phyloP scores from a whole-genome alignment of 2,797 vertebrate species.

The Chelon labrosus region DNA sequence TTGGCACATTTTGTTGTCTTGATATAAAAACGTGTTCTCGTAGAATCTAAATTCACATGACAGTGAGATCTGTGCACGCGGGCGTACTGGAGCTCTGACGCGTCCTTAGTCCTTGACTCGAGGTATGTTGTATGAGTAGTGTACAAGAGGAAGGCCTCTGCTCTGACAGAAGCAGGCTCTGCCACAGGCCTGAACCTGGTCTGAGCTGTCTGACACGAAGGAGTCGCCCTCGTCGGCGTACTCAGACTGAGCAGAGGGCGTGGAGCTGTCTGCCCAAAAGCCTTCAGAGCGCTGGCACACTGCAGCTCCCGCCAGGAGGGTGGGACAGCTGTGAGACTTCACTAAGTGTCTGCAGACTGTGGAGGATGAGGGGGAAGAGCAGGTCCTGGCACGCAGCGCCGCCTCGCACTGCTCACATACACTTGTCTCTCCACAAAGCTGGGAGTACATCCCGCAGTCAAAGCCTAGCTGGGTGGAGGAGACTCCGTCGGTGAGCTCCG shows the following conservation, averaged over 20 bases:
- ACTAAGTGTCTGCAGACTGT: slow-evolving; percentile 94
- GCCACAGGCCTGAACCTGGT: slow-evolving; percentile 96
- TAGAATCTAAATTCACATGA: slow-evolving; percentile 65
- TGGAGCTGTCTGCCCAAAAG: slow-evolving; percentile 93
- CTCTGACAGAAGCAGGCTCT: slow-evolving; percentile 97
- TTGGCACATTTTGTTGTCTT: slow-evolving; percentile 69
- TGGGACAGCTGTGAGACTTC: slow-evolving; percentile 96
- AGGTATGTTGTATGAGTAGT: slow-evolving; percentile 94
- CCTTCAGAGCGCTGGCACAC: slow-evolving; percentile 87
- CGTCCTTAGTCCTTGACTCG: slow-evolving; percentile 90
- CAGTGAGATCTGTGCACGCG: slow-evolving; percentile 45
- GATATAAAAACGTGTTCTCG: slow-evolving; percentile 55
- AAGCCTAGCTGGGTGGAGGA: slow-evolving; percentile 87
- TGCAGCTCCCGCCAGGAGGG: slow-evolving; percentile 78
- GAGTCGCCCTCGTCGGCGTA: slow-evolving; percentile 96
- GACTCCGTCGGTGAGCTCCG: slow-evolving; percentile 80
- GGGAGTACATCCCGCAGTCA: slow-evolving; percentile 90
- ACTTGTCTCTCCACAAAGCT: slow-evolving; percentile 87
- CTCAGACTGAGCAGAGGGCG: slow-evolving; percentile 94
- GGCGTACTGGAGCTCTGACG: slow-evolving; percentile 16
- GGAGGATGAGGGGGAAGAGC: slow-evolving; percentile 81
- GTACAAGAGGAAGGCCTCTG: slow-evolving; percentile 93
- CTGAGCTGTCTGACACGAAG: slow-evolving; percentile 97
- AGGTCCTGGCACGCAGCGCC: slow-evolving; percentile 87
- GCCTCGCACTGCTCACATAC: slow-evolving; percentile 94